Base-by-base conservation (phyloP, 2,888 invertebrate species). In the Amphiduros pacificus region DNA sequence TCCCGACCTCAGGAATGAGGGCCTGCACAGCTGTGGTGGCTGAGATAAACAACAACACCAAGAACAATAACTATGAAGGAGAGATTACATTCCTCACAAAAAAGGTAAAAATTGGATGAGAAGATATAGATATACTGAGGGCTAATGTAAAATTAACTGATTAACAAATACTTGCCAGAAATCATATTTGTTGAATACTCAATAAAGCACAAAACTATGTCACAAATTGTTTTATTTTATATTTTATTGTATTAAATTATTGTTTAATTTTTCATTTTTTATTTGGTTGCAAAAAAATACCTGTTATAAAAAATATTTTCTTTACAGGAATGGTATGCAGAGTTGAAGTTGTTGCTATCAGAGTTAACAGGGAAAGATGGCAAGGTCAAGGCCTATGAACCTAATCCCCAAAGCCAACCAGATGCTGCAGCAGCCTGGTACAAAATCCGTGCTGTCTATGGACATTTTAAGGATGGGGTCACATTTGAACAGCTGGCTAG, bases 21-120 rank as follows among this genome's bases (percentile, higher is more conserved):
- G 76, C 76, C 1, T 76, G 76, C 61, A 76, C 76, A 3, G 74
- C 76, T 9, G 75, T 74, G 0, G 75, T 75, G 3, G 75, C 75
- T 17, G 72, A 74, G 60, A 68, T 75, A 2, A 57, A 66, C 2
- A 53, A 69, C 29, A 74, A 74, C 58, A 62, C 64, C 3, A 44
- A n/a, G n/a, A 70, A 60, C 36, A 51, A 61, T 40, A 50, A 64
- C 32, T 76, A 69, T 58, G 71, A 73, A 61, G 75, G 73, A 6
- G 72, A 74, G 51, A 73, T 76, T 24, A 68, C 73, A 56, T 76
- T 76, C 60, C 65, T 76, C 9, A 66, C 72, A n/a, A 56, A 48
- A 55, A 54, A 74, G 73, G 75, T 74, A 63, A 26, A n/a, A n/a
- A n/a, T n/a, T n/a, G n/a, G n/a, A n/a, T n/a, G n/a, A n/a, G n/a